Base-by-base conservation (phyloP, 2,888 invertebrate genomes). In the Caenorhabditis japonica region DNA sequence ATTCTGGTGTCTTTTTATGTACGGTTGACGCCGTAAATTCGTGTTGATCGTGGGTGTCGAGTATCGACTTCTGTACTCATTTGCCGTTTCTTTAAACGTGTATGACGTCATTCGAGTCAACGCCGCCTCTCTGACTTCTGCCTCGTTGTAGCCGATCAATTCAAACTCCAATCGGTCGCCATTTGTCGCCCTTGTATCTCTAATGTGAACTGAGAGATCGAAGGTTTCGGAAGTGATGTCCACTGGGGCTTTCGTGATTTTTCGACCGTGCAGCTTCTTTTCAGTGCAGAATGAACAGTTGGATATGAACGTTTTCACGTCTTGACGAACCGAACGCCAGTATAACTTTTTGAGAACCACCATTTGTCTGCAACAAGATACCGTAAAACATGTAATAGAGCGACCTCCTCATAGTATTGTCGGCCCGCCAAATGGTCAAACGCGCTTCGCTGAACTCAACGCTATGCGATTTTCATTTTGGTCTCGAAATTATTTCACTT, bases 271-370 rank as follows among this genome's bases (percentile, higher is more conserved):
- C 12, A 72, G 21, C 46, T 82, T 82, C 49, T 82, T 82, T 10
- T 73, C 66, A 5, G 66, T 55, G 51, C 82, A 82, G 33, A 79
- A 82, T 15, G 43, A 73, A 51, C 82, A 82, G 23, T 60, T 74
- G n/a, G 72, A 51, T 13, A 82, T 73, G 46, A 69, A 79, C 3
- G 59, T 77, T 30, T 72, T 73, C 8, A 82, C 82, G 43, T 82
- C 82, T 41, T 77, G 76, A 15, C 79, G 62, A 12, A 80, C 80
- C 0, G 82, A 82, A 49, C 82, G 21, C 82, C 82, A 82, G 70
- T 80, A 79, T 3, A 82, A 47, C 23, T 77, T 80, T 12, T 74
- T 68, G 53, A 79, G 68, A 8, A 80, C 75, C 1, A 76, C 79
- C 59, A 77, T 77, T 61, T 82, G 82, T 2, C 81, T 81, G 66